A percentile compares a stretch with the other conserved stretches of the same genome.
phyloP scores from a whole-genome alignment of 2,888 invertebrate species.

The Tethea ocularis region DNA sequence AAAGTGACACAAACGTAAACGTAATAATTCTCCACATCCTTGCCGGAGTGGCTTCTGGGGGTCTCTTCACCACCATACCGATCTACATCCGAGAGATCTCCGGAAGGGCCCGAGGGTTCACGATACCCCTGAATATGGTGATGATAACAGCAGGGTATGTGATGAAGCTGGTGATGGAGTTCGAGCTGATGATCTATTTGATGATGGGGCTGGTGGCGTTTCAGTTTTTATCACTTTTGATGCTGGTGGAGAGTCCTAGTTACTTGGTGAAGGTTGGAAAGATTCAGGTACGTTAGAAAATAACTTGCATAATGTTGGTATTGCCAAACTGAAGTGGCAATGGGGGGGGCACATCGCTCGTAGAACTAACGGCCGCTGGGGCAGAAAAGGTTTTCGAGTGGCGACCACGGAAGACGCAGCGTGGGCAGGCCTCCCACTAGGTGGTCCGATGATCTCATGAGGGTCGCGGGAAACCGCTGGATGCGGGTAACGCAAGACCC shows the following conservation, averaged over 20 bases:
- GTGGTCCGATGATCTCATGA: no score
- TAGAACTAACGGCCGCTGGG: no score
- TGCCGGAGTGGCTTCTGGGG: slow-evolving; percentile 60
- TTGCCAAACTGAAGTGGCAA: no score
- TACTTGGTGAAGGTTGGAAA: slow-evolving; percentile 62
- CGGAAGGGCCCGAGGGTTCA: slow-evolving; percentile 40
- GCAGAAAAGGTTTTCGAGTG: no score
- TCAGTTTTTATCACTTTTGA: slow-evolving; percentile 53
- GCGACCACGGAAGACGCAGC: no score
- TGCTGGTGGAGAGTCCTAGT: slow-evolving; percentile 62
- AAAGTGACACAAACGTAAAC: slow-evolving; percentile 41
- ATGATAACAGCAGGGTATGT: slow-evolving; percentile 61
- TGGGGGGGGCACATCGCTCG: no score
- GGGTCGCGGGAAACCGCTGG: no score
- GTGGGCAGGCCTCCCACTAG: no score
- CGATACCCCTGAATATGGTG: slow-evolving; percentile 47
- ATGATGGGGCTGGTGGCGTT: slow-evolving; percentile 55
- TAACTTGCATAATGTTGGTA: background rate
- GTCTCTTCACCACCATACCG: slow-evolving; percentile 60
- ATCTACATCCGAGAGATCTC: slow-evolving; percentile 61
- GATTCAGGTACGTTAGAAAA: slow-evolving; percentile 51
- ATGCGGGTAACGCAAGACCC: no score
- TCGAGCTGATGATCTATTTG: slow-evolving; percentile 54
- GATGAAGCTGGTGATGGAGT: slow-evolving; percentile 45
- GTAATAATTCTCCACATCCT: slow-evolving; percentile 51